Conservation (phyloP, 2,113 vertebrate genomes). For the Neopipo cinnamomea region DNA sequence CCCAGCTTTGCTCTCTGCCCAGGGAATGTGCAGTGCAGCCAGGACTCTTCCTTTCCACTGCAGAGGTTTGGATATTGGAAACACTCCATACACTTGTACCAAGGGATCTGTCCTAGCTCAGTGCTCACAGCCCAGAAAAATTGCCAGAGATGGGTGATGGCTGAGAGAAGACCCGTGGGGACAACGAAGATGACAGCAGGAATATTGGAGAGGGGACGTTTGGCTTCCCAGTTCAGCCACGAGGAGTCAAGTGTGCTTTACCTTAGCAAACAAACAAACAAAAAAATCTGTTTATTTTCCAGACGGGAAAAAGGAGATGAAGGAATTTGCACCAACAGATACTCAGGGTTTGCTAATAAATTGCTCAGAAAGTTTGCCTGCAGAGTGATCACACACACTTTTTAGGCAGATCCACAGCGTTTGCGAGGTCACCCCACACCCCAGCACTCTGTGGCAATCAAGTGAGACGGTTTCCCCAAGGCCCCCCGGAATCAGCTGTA, state of each 20-base stretch:
- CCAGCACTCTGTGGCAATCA: not conserved
- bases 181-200: not conserved
- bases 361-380: not conserved
- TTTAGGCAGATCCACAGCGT: not conserved
- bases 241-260: not conserved
- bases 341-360: not conserved
- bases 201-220: not conserved
- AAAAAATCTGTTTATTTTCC: not conserved
- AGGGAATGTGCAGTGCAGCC: not conserved
- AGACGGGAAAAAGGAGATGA: not conserved
- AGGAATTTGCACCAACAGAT: not conserved
- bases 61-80: not conserved
- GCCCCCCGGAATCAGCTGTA: not conserved
- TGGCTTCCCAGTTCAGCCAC: not conserved
- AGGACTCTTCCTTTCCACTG: not conserved
- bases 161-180: not conserved
- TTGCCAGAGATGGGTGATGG: not conserved
- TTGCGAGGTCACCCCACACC: not conserved
- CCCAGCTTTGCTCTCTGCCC: not conserved
- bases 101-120: not conserved
- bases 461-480: not conserved
- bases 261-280: not conserved
- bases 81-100: not conserved
- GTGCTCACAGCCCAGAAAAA: not conserved
- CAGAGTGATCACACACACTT: not conserved